These are phyloP conservation scores for Microplitis demolitor DNA, from an alignment of 1,140 invertebrate species.

Conservation along the genomic window DNA sequence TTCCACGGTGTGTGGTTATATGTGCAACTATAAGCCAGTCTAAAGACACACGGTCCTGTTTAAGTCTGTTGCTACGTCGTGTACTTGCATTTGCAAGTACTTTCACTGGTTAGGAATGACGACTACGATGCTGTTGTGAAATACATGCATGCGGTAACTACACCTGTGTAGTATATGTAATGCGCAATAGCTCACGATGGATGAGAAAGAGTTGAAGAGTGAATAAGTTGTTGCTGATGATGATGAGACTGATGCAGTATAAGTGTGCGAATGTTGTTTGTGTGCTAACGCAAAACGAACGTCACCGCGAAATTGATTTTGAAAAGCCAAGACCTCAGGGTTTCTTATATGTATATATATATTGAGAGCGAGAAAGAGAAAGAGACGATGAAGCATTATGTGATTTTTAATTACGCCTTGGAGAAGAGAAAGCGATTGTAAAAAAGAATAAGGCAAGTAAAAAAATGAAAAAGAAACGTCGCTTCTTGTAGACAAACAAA, in stretches of 20 bases:
- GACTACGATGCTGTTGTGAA: neutral
- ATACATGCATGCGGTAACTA: neutral
- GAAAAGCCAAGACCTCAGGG: conserved; percentile 5
- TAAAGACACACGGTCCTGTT: too few relatives aligned
- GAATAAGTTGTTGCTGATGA: neutral
- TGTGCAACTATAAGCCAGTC: too few relatives aligned
- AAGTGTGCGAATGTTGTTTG: neutral
- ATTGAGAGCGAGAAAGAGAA: too few relatives aligned
- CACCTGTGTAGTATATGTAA: neutral
- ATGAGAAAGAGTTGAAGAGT: too few relatives aligned
- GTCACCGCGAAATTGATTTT: conserved; percentile 1
- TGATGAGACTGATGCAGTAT: neutral
- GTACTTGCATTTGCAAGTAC: neutral
- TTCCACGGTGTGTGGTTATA: neutral
- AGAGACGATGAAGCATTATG: neutral
- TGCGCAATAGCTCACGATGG: too few relatives aligned
- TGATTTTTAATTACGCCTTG: conserved; percentile 11
- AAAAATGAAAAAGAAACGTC: too few relatives aligned
- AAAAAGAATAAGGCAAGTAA: too few relatives aligned
- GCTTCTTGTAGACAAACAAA: too few relatives aligned
- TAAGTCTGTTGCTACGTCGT: neutral
- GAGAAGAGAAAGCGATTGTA: neutral
- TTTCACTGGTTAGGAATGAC: neutral
- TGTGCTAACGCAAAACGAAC: neutral
- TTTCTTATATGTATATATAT: neutral